Percentiles rank a stretch among this genome's conserved stretches.
These are phyloP conservation scores for Campopleginae sp. DNA, from an alignment of 2,888 invertebrate genomes.

Conservation along the genomic window DNA sequence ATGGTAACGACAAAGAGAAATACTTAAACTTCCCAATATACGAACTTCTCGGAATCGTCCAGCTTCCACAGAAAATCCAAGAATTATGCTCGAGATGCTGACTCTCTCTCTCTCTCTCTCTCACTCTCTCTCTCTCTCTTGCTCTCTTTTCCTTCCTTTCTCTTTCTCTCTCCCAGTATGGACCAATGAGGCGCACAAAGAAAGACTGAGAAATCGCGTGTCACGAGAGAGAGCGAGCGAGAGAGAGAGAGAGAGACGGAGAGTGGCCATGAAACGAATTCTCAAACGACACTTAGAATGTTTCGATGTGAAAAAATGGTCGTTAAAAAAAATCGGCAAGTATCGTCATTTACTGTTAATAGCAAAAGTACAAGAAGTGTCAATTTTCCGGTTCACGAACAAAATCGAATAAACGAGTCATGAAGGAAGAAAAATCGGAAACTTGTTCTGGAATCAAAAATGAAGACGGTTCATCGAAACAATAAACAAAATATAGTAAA, in stretches of 20 bases:
- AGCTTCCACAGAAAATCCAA: constrained; percentile 72
- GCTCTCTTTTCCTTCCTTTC: constrained; percentile 37
- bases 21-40: constrained; percentile 59
- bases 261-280: constrained; percentile 64
- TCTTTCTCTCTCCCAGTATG: constrained; percentile 30
- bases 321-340: neutral
- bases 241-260: constrained; percentile 16
- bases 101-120: constrained; percentile 43
- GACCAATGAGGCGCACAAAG: constrained; percentile 71
- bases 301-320: constrained; percentile 46
- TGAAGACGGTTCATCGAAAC: too few species aligned
- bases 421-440: neutral
- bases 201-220: constrained; percentile 64
- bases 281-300: constrained; percentile 63
- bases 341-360: neutral
- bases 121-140: constrained; percentile 24
- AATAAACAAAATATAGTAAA: neutral
- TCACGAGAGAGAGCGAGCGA: constrained; percentile 42
- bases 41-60: constrained; percentile 67
- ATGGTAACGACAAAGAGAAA: constrained; percentile 38
- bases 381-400: neutral
- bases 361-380: neutral
- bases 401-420: neutral
- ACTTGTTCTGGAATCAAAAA: neutral
- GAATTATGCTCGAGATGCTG: constrained; percentile 71